A percentile compares a stretch with the other conserved stretches of the same genome.
Conservation (phyloP, 2,888 invertebrate species). For the Chironomus riparius region DNA sequence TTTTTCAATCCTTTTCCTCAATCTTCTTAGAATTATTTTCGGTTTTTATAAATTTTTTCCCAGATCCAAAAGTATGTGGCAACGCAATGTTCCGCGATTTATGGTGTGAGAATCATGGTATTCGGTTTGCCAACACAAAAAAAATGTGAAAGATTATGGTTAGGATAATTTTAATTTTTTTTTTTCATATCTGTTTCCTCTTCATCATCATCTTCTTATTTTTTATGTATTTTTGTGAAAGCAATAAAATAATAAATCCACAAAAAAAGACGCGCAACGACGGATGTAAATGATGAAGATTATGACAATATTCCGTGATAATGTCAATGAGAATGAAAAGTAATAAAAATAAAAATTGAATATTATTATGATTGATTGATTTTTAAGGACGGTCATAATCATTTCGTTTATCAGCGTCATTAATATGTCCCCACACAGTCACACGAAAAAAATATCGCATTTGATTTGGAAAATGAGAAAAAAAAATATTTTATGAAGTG, state of each 20-base stretch:
- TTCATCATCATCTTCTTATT: too few species aligned
- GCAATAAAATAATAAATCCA: not conserved
- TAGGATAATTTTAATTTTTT: constrained; percentile 15
- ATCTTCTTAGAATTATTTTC: too few species aligned
- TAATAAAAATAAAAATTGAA: not conserved
- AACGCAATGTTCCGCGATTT: not conserved
- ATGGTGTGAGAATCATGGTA: not conserved
- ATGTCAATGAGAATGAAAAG: too few species aligned
- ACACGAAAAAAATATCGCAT: too few species aligned
- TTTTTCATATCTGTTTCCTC: not conserved
- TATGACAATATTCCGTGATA: not conserved
- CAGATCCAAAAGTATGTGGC: not conserved
- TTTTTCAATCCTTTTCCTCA: too few species aligned
- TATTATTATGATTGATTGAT: constrained; percentile 23
- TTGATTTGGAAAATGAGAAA: not conserved
- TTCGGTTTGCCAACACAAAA: not conserved
- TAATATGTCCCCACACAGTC: not conserved
- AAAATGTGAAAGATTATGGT: not conserved
- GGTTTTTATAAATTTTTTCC: not conserved
- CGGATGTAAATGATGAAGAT: not conserved
- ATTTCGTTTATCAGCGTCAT: not conserved
- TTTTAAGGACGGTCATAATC: constrained; percentile 14
- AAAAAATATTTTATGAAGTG: constrained; percentile 16
- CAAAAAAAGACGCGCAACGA: too few species aligned
- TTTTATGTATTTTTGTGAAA: too few species aligned